Conservation (phyloP, 2,113 vertebrate species). For the Thermophis baileyi region DNA sequence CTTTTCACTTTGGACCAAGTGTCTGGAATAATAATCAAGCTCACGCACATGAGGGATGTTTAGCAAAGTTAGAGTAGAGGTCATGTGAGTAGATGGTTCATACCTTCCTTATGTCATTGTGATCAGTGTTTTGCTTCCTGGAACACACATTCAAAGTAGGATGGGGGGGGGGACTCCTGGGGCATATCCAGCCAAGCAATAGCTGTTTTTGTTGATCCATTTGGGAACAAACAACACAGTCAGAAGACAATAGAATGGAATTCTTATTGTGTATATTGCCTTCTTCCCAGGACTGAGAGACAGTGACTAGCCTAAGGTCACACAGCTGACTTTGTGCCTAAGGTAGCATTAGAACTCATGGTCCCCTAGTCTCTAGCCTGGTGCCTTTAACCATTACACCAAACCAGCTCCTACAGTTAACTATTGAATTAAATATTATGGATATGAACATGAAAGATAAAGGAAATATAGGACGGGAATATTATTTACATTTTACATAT, state of each 20-base stretch:
- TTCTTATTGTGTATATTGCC: neutral
- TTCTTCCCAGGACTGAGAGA: neutral
- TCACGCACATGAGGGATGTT: neutral
- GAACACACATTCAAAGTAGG: neutral
- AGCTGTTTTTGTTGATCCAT: neutral
- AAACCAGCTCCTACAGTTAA: neutral
- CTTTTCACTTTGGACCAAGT: neutral
- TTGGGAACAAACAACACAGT: neutral
- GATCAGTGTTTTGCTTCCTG: neutral
- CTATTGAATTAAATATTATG: neutral
- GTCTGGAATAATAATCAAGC: too few species aligned
- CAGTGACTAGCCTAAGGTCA: neutral
- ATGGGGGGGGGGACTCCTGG: neutral
- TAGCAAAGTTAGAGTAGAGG: neutral
- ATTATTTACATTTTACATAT: too few species aligned
- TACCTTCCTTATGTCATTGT: neutral
- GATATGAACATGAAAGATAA: neutral
- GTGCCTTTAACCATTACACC: neutral
- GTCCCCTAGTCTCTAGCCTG: neutral
- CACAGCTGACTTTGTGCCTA: neutral
- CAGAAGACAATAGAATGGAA: neutral
- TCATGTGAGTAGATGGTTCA: neutral
- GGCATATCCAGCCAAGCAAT: neutral
- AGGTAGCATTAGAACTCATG: neutral
- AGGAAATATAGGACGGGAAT: neutral